These are phyloP conservation scores for Botia kubotai DNA, from an alignment of 2,797 vertebrate genomes.

Conservation along the genomic window DNA sequence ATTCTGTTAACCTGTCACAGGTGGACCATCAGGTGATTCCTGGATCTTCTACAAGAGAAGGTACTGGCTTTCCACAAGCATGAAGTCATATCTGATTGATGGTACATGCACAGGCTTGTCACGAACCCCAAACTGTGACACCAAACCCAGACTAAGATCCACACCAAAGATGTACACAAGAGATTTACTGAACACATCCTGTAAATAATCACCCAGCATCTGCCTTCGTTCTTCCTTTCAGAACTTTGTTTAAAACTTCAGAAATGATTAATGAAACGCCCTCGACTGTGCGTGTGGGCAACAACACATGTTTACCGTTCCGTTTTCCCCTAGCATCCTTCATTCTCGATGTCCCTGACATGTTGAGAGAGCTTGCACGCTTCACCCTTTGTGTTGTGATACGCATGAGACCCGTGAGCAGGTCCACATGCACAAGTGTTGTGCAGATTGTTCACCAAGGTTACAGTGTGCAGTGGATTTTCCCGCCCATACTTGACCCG, in stretches of 20 bases:
- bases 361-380: not conserved
- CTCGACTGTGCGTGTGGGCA: not conserved
- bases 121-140: not conserved
- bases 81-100: conserved; percentile 18
- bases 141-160: conserved; percentile 17
- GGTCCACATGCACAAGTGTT: conserved; percentile 6
- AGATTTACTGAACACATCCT: not conserved
- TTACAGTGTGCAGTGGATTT: not conserved
- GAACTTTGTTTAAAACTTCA: not conserved
- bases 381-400: conserved; percentile 2
- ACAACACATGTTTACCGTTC: conserved; percentile 6
- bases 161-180: not conserved
- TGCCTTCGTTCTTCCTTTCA: no score
- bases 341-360: conserved; percentile 2
- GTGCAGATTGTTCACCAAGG: conserved; percentile 14
- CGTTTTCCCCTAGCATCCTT: conserved; percentile 5
- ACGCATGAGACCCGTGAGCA: not conserved
- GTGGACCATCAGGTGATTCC: not conserved
- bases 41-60: not conserved
- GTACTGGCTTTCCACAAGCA: not conserved
- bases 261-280: not conserved
- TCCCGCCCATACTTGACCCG: conserved; percentile 12
- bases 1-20: not conserved
- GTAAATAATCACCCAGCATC: conserved; percentile 2
- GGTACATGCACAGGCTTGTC: conserved; percentile 16